Percentiles rank a stretch among this genome's conserved stretches.
These are phyloP conservation scores for Cosmopolites sordidus DNA, from an alignment of 2,888 invertebrate genomes.

Conservation along the genomic window DNA sequence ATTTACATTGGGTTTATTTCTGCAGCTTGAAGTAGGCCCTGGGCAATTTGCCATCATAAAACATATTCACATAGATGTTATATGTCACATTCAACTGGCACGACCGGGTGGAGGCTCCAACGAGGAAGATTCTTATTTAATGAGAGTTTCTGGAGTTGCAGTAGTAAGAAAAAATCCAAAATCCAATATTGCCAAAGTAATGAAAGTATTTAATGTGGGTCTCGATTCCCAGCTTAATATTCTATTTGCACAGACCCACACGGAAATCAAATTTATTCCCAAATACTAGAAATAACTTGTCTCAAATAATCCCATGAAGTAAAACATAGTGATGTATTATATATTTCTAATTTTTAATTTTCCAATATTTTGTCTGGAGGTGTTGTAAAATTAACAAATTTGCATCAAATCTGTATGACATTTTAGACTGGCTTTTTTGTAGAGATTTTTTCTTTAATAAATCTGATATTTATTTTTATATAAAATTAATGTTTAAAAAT, in stretches of 20 bases:
- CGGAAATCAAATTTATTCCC: conserved; percentile 62
- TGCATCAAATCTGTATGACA: no score
- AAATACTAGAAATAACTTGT: no score
- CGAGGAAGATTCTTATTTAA: conserved; percentile 57
- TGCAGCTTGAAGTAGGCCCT: conserved; percentile 40
- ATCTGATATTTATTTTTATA: neutral
- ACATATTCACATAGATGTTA: conserved; percentile 64
- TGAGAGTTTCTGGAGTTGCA: conserved; percentile 66
- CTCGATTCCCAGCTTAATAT: conserved; percentile 65
- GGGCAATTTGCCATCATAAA: conserved; percentile 55
- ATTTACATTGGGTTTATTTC: conserved; percentile 12
- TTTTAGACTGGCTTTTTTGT: no score
- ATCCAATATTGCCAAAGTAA: conserved; percentile 53
- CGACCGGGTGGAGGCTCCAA: conserved; percentile 57
- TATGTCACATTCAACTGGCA: conserved; percentile 61
- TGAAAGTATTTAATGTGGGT: conserved; percentile 63
- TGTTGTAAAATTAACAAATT: no score
- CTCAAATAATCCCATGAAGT: no score
- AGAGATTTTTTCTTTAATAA: neutral
- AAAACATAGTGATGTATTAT: no score
- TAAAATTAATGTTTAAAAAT: no score
- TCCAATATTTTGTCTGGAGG: no score
- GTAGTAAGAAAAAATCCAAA: conserved; percentile 59
- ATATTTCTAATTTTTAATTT: no score
- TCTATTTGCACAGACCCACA: conserved; percentile 61